These are phyloP conservation scores for Oxyscelio sp. DNA, from an alignment of 2,888 invertebrate genomes.

Conservation along the genomic window DNA sequence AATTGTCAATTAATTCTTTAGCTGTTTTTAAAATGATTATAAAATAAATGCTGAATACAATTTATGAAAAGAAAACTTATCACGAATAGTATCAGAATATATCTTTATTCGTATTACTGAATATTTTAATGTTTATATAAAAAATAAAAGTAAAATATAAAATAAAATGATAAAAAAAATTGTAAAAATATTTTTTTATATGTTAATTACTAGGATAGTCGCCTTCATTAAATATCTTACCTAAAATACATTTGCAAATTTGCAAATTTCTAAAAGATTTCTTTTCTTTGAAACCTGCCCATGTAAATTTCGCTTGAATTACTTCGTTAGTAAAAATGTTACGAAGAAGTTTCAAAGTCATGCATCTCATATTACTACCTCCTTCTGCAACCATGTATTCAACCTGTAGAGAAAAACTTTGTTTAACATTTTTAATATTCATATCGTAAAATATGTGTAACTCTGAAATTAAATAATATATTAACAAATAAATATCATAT, in stretches of 20 bases:
- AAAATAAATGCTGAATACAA: too few species aligned
- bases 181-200: not conserved
- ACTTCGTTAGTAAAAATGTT: constrained; percentile 4
- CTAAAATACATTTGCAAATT: constrained; percentile 9
- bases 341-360: constrained; percentile 18
- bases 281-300: constrained; percentile 22
- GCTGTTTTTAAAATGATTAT: too few species aligned
- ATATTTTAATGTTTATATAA: too few species aligned
- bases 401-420: not conserved
- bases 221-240: too few species aligned
- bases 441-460: too few species aligned
- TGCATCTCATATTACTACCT: constrained; percentile 2
- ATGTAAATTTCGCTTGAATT: not conserved
- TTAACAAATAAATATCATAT: too few species aligned
- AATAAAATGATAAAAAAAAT: not conserved
- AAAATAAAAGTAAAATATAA: too few species aligned
- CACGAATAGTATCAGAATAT: too few species aligned
- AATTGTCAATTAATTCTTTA: not conserved
- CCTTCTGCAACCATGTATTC: constrained; percentile 31
- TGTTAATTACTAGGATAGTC: not conserved
- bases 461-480: too few species aligned
- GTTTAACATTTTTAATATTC: too few species aligned
- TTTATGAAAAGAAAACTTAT: too few species aligned
- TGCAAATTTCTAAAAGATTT: constrained; percentile 19
- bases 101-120: too few species aligned